Percentiles rank a stretch among this genome's conserved stretches.
phyloP scores from a whole-genome alignment of 2,888 invertebrate species.

The Habrosyne pyritoides region DNA sequence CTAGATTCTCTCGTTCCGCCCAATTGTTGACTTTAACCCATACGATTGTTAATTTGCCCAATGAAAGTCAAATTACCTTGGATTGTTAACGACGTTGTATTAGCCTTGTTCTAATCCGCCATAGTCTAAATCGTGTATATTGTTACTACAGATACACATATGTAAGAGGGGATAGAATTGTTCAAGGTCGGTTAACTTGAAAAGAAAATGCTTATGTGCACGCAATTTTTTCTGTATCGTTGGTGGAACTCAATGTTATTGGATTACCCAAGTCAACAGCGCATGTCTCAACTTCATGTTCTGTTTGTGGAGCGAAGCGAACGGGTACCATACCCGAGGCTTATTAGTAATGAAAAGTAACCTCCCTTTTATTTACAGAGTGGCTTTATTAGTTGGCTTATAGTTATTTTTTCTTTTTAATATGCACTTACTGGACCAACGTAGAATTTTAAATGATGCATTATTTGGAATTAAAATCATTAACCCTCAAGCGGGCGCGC shows the following conservation, averaged over 20 bases:
- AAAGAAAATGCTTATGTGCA: background rate
- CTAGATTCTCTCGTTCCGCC: slow-evolving; percentile 42
- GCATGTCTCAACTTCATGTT: background rate
- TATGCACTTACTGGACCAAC: too few relatives aligned
- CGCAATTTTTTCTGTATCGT: background rate
- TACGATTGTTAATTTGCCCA: slow-evolving; percentile 32
- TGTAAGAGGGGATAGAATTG: background rate
- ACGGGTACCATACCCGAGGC: background rate
- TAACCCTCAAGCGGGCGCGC: too few relatives aligned
- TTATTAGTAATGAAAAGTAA: background rate
- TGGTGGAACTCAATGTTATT: background rate
- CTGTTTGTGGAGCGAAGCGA: background rate
- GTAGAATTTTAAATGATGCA: too few relatives aligned
- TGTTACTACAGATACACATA: background rate
- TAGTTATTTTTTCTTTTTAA: background rate
- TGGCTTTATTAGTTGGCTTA: background rate
- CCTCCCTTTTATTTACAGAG: too few relatives aligned
- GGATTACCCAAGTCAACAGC: background rate
- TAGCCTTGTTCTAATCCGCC: background rate
- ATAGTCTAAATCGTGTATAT: background rate
- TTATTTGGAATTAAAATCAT: too few relatives aligned
- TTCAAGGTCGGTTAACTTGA: background rate
- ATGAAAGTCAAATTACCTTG: slow-evolving; percentile 9
- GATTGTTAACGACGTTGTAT: slow-evolving; percentile 5
- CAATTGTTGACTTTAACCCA: slow-evolving; percentile 33